phyloP scores from a whole-genome alignment of 2,797 vertebrate genomes.

The Darevskia mixta region DNA sequence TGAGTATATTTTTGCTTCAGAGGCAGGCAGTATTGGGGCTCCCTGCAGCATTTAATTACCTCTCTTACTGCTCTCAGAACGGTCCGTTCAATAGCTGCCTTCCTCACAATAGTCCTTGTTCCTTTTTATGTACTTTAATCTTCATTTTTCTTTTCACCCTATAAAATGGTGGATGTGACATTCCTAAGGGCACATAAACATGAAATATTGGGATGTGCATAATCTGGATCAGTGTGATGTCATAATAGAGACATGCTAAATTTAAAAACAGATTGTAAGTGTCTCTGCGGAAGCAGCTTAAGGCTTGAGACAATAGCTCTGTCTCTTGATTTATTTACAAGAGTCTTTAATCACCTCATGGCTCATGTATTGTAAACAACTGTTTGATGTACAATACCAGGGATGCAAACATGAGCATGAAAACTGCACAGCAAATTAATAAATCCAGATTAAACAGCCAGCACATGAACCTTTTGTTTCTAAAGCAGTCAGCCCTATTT shows the following conservation, averaged over 20 bases:
- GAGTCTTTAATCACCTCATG: neutral
- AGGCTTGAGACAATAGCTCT: neutral
- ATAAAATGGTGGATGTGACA: neutral
- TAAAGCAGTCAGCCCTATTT: neutral
- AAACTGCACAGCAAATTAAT: constrained; percentile 25
- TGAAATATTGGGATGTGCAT: neutral
- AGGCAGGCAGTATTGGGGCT: neutral
- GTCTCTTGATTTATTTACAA: neutral
- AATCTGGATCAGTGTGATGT: neutral
- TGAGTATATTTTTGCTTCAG: neutral
- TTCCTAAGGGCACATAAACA: neutral
- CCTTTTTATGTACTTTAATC: neutral
- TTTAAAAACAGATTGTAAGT: neutral
- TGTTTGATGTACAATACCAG: neutral
- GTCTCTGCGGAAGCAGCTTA: neutral
- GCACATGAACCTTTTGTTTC: neutral
- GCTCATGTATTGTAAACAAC: neutral
- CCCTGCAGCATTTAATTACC: constrained; percentile 13
- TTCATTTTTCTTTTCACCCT: neutral
- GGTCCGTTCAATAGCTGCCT: neutral
- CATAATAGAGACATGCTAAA: neutral
- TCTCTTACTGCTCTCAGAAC: neutral
- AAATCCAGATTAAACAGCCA: neutral
- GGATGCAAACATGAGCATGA: neutral
- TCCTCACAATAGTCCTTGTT: neutral